Conservation (phyloP, 2,888 invertebrate species). For the Volucella inflata region DNA sequence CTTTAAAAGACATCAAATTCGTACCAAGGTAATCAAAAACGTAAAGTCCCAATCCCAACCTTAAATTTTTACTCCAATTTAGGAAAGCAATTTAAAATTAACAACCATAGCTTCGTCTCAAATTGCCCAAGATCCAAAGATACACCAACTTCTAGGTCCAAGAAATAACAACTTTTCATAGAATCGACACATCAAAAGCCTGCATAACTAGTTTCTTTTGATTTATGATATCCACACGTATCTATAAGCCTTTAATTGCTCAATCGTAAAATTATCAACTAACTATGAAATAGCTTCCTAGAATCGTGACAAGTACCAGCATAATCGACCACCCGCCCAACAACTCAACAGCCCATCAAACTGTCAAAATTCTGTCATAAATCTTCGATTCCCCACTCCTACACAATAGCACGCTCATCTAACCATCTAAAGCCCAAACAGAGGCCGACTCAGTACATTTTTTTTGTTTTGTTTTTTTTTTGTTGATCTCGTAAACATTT, state of each 20-base stretch:
- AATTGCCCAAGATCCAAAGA: not conserved
- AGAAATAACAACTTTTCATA: not conserved
- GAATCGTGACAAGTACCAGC: too few relatives aligned
- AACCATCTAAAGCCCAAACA: not conserved
- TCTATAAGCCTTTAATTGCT: too few relatives aligned
- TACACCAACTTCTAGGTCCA: not conserved
- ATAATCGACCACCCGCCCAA: too few relatives aligned
- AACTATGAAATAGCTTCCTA: too few relatives aligned
- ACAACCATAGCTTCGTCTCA: not conserved
- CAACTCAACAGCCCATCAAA: not conserved
- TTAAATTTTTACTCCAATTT: too few relatives aligned
- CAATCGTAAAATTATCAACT: too few relatives aligned
- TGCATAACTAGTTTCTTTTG: not conserved
- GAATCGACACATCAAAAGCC: conserved; percentile 2
- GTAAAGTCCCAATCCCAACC: too few relatives aligned
- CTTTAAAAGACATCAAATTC: too few relatives aligned
- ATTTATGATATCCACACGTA: too few relatives aligned
- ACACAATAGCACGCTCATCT: too few relatives aligned
- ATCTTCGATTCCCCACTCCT: not conserved
- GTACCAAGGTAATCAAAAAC: too few relatives aligned
- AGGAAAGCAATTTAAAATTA: too few relatives aligned
- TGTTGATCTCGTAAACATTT: conserved; percentile 34
- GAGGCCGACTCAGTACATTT: not conserved
- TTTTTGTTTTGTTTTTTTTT: not conserved
- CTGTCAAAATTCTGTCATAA: not conserved